phyloP scores from a whole-genome alignment of 1,140 invertebrate genomes.

The Pantala flavescens region DNA sequence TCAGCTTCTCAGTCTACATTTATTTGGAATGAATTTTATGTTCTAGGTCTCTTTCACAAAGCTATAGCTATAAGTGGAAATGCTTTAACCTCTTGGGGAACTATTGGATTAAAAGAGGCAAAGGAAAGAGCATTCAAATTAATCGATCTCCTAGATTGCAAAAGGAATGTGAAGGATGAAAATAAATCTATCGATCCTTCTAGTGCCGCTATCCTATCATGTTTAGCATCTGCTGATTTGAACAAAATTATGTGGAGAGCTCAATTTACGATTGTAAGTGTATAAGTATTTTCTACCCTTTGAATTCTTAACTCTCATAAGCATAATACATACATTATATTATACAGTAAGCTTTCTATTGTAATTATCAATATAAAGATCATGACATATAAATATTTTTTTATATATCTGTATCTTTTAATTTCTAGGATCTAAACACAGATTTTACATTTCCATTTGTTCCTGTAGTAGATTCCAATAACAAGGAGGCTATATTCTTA shows the following conservation, averaged over 20 bases:
- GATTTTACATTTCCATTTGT: slow-evolving; percentile 11
- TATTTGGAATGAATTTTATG: too few species aligned
- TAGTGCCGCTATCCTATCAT: neutral
- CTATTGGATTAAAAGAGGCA: neutral
- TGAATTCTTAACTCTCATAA: too few species aligned
- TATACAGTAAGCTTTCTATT: too few species aligned
- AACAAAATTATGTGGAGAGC: neutral
- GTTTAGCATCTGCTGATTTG: neutral
- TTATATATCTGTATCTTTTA: neutral
- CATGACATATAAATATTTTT: neutral
- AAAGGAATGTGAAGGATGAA: neutral
- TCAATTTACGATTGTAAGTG: neutral
- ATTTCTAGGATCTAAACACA: neutral
- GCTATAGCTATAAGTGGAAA: slow-evolving; percentile 16
- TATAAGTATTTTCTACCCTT: neutral
- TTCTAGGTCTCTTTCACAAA: slow-evolving; percentile 18
- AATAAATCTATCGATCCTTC: neutral
- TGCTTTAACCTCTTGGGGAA: slow-evolving; percentile 11
- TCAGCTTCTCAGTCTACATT: too few species aligned
- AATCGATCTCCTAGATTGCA: neutral
- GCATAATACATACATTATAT: too few species aligned
- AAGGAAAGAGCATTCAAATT: slow-evolving; percentile 8
- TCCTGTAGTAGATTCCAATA: neutral
- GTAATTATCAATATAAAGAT: too few species aligned
- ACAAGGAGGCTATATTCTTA: slow-evolving; percentile 8